A percentile compares a stretch with the other conserved stretches of the same genome.
Conservation (phyloP, 2,888 invertebrate genomes). For the Habrosyne pyritoides region DNA sequence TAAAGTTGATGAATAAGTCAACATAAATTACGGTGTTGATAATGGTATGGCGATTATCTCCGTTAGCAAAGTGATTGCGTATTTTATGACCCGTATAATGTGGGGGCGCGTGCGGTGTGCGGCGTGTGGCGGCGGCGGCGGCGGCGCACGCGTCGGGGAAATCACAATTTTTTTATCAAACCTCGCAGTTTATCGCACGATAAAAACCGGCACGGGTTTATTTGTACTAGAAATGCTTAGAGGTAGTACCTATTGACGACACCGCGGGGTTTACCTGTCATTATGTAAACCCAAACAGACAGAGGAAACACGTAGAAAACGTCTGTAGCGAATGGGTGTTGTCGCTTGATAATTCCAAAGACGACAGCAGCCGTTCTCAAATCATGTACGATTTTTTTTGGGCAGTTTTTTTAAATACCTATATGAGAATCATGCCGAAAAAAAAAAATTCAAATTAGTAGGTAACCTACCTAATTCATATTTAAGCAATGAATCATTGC, state of each 20-base stretch:
- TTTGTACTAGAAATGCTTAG: not conserved
- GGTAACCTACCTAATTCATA: too few species aligned
- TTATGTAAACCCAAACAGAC: not conserved
- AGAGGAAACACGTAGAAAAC: too few species aligned
- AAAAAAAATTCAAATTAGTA: too few species aligned
- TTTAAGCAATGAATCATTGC: too few species aligned
- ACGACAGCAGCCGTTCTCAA: not conserved
- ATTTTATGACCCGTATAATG: too few species aligned
- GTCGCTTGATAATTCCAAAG: not conserved
- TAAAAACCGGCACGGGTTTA: not conserved
- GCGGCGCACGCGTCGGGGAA: not conserved
- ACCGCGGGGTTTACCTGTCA: conserved; percentile 5
- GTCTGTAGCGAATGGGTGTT: not conserved
- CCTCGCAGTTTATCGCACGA: not conserved
- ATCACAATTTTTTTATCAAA: not conserved
- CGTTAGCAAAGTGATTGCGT: not conserved
- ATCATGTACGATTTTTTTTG: too few species aligned
- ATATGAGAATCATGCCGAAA: too few species aligned
- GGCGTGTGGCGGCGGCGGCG: not conserved
- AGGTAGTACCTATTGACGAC: conserved; percentile 8
- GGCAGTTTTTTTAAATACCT: too few species aligned
- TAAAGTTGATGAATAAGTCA: not conserved
- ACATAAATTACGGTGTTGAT: not conserved
- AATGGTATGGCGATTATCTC: not conserved
- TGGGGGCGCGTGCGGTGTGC: not conserved